phyloP scores from a whole-genome alignment of 2,888 invertebrate species.

The Dryadula phaetusa region DNA sequence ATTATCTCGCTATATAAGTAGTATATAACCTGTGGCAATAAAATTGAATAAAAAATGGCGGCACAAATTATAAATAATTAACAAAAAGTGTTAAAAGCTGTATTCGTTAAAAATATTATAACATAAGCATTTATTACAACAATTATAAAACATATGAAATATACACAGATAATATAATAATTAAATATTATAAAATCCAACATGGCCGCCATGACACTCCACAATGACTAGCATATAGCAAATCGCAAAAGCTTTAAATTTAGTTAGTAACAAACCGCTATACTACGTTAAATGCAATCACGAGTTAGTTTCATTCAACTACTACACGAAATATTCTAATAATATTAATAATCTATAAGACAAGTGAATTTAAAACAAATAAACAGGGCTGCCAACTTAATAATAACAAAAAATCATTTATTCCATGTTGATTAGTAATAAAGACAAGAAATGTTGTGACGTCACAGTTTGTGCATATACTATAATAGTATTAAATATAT shows the following conservation, averaged over 20 bases:
- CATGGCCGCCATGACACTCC: constrained; percentile 14
- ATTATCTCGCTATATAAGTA: neutral
- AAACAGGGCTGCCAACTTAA: constrained; percentile 9
- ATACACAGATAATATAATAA: neutral
- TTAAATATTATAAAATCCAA: constrained; percentile 3
- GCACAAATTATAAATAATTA: neutral
- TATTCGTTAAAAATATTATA: neutral
- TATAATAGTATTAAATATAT: neutral
- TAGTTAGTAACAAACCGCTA: constrained; percentile 55
- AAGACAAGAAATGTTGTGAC: constrained; percentile 7
- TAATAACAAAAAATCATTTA: neutral
- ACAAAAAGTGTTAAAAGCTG: neutral
- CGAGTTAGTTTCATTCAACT: constrained; percentile 41
- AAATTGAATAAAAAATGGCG: constrained; percentile 11
- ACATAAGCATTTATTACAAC: neutral
- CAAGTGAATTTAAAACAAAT: constrained; percentile 7
- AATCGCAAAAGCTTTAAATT: constrained; percentile 52
- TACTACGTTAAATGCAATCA: constrained; percentile 52
- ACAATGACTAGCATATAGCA: constrained; percentile 63
- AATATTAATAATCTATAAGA: constrained; percentile 16
- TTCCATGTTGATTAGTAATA: neutral
- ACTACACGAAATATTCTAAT: constrained; percentile 19
- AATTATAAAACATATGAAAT: neutral
- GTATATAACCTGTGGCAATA: constrained; percentile 14
- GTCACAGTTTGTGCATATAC: constrained; percentile 2